Evolutionary conservation across 2,888 invertebrate genomes (phyloP).

Genomic region (Drosophila mettleri): DNA sequence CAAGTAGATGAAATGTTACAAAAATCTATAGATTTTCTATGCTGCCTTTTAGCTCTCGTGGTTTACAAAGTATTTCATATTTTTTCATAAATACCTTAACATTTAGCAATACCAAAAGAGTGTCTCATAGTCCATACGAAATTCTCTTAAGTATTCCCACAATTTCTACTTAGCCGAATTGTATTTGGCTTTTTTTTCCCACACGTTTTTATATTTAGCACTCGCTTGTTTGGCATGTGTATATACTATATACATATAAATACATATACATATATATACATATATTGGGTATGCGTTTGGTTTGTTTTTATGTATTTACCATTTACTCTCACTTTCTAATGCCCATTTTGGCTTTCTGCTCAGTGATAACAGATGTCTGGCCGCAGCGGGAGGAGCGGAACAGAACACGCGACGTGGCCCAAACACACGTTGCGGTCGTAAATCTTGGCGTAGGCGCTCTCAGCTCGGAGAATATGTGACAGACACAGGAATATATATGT

Average conservation of each 20-base stretch:
- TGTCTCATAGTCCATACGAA: neutral
- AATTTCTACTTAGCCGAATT: constrained; percentile 7
- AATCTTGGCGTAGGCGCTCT: constrained; percentile 64
- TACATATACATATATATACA: neutral
- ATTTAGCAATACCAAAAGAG: no score
- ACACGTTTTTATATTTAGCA: constrained; percentile 51
- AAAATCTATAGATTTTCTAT: neutral
- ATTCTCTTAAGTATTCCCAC: neutral
- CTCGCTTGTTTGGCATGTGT: constrained; percentile 17
- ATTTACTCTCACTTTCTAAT: constrained; percentile 50
- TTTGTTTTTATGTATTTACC: constrained; percentile 38
- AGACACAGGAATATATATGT: constrained; percentile 35
- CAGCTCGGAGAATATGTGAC: constrained; percentile 11
- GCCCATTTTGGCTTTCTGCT: constrained; percentile 21
- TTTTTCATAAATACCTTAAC: no score
- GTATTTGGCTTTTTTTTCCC: constrained; percentile 34
- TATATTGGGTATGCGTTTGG: constrained; percentile 11
- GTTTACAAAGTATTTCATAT: neutral
- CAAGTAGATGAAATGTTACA: no score
- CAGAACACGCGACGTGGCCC: constrained; percentile 49
- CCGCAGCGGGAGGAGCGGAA: neutral
- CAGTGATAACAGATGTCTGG: constrained; percentile 56
- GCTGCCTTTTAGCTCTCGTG: neutral
- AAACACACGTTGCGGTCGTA: constrained; percentile 64
- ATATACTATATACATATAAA: neutral